Evolutionary conservation across 2,113 vertebrate species (phyloP).

Genomic region (Myanophis thanlyinensis): DNA sequence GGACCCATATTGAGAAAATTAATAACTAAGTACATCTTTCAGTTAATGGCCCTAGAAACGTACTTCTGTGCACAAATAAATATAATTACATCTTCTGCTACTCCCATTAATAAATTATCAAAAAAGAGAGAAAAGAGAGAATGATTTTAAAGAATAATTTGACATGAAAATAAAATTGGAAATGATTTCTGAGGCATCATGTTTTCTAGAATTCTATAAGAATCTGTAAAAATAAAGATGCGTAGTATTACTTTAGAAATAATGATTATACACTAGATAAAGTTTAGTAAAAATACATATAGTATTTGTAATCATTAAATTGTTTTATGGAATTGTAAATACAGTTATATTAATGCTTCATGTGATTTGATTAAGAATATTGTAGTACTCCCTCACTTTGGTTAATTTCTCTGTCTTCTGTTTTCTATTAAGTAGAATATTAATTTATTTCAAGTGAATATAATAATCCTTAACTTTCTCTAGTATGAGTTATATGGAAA

Average conservation of each 20-base stretch:
- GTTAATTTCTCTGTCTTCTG: background rate
- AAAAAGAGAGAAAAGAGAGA: background rate
- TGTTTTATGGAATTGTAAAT: background rate
- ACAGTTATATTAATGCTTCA: background rate
- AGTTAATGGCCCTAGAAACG: background rate
- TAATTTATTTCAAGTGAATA: background rate
- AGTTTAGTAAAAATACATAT: background rate
- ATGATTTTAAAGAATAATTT: conserved; percentile 3
- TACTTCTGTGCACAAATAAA: background rate
- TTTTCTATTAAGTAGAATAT: background rate
- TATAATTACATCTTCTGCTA: background rate
- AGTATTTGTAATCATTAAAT: background rate
- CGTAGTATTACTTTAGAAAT: background rate
- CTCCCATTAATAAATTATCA: background rate
- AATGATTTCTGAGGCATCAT: background rate
- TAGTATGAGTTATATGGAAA: background rate
- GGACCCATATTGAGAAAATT: background rate
- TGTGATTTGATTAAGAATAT: background rate
- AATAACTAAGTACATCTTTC: background rate
- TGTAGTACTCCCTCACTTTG: background rate
- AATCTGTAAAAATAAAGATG: background rate
- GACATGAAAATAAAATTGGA: conserved; percentile 1
- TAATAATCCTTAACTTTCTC: background rate
- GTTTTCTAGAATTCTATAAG: background rate
- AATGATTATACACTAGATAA: background rate